Percentiles rank a stretch among this genome's conserved stretches.
Conservation (phyloP, 1,140 invertebrate species). For the Propsilocerus akamusi region DNA sequence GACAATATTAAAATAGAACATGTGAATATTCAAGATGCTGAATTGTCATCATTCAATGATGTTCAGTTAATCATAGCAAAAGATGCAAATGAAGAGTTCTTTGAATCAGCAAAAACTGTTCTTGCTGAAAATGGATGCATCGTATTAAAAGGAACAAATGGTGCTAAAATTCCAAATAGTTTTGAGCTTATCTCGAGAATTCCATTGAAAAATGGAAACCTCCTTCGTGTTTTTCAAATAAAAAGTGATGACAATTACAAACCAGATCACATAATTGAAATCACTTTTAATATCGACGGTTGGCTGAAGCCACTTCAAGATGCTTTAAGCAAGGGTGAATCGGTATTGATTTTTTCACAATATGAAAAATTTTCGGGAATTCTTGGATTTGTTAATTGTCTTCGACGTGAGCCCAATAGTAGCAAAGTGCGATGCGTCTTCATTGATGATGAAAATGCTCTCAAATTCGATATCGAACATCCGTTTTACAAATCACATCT, state of each 20-base stretch:
- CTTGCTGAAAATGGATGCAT: conserved; percentile 28
- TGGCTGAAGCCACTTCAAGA: conserved; percentile 34
- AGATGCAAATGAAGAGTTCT: conserved; percentile 15
- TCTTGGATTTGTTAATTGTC: neutral
- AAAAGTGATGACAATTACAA: conserved; percentile 10
- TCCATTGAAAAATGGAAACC: conserved; percentile 11
- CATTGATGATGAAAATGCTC: neutral
- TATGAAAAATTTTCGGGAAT: neutral
- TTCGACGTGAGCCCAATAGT: neutral
- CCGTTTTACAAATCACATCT: conserved; percentile 33
- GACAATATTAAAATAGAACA: conserved; percentile 29
- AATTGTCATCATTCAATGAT: conserved; percentile 32
- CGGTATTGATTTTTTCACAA: conserved; percentile 33
- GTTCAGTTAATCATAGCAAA: conserved; percentile 32
- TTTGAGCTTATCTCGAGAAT: conserved; percentile 17
- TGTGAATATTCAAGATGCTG: conserved; percentile 38
- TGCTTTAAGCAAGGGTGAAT: conserved; percentile 27
- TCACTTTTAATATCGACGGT: conserved; percentile 11
- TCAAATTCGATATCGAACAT: neutral
- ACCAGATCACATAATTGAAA: conserved; percentile 13
- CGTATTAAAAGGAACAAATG: conserved; percentile 23
- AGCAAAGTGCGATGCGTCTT: neutral
- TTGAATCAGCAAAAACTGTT: conserved; percentile 16
- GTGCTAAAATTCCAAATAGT: conserved; percentile 10
- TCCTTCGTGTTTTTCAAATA: conserved; percentile 21